Evolutionary conservation across 2,888 invertebrate species (phyloP), one percentile per base, ranked within the genome.

Genomic region (Cremastobaeus sp.): DNA sequence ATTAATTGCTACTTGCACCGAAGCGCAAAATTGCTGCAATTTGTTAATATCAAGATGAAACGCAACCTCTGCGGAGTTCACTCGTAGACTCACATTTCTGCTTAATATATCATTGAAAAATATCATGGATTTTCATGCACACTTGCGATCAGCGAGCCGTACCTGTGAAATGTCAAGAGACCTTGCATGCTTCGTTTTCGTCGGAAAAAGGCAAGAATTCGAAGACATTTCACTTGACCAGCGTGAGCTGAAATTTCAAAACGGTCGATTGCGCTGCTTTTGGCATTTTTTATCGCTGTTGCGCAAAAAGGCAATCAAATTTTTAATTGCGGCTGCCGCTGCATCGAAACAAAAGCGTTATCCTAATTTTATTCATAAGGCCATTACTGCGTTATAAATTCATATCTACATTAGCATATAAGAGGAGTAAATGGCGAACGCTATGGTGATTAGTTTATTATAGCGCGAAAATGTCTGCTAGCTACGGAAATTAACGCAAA

Each of bases 1-100:
- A 77, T 65, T 74, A 77, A 76, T 74, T 76, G 66, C 75, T 17
- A 28, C 50, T 64, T 71, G 57, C 39, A 28, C 39, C 50, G 20
- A 34, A 21, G 57, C 48, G 48, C 57, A 35, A 71, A 71, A 71
- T 71, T 62, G 39, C 55, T n/a, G 62, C 20, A 62, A 70, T 70
- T 70, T 70, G 70, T 70, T 62, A 62, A 64, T 57, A 55, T 55
- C 70, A 55, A 70, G 55, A 64, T 47, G 69, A 55, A 55, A 55
- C 48, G 55, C 28, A 41, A 25, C 59, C 47, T 20, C 47, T 25
- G 17, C 54, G 21, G 28, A 39, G 35, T 47, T 45, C 25, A 39
- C 28, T 25, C 54, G 47, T 54, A 30, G 62, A 39, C 57, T 70
- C 43, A 43, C 41, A 48, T 70, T 70, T 62, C 55, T 35, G 25